A percentile compares a stretch with the other conserved stretches of the same genome.
Evolutionary conservation across 1,140 invertebrate species (phyloP).

Genomic region (Bombyx mori): DNA sequence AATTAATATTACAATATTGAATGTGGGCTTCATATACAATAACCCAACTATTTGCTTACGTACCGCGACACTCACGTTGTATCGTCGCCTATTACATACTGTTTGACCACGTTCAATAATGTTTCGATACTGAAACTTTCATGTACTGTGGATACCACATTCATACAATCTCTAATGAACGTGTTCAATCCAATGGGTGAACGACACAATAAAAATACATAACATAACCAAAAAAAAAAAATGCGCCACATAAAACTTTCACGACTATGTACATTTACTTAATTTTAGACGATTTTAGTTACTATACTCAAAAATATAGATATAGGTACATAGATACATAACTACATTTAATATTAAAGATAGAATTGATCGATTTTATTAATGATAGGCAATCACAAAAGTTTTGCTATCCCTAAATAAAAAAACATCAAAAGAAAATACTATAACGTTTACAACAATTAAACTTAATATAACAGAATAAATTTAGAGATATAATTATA

Average conservation of each 20-base stretch:
- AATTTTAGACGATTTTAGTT: conserved; percentile 54
- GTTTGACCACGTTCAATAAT: conserved; percentile 19
- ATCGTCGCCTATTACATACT: conserved; percentile 24
- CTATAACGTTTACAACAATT: conserved; percentile 26
- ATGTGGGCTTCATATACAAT: conserved; percentile 68
- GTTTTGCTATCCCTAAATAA: conserved; percentile 32
- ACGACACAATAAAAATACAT: conserved; percentile 50
- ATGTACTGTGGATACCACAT: conserved; percentile 4
- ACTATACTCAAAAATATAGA: conserved; percentile 65
- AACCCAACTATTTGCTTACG: conserved; percentile 68
- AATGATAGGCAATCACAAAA: conserved; percentile 47
- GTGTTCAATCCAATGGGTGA: conserved; percentile 13
- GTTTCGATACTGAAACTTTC: conserved; percentile 1
- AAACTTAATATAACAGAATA: conserved; percentile 28
- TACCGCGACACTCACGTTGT: conserved; percentile 63
- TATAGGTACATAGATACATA: conserved; percentile 66
- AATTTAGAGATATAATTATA: conserved; percentile 8
- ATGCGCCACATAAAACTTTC: conserved; percentile 68
- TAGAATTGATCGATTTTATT: conserved; percentile 51
- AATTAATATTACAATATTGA: conserved; percentile 71
- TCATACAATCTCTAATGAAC: conserved; percentile 11
- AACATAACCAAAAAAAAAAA: conserved; percentile 53
- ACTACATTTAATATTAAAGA: conserved; percentile 57
- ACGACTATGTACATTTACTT: conserved; percentile 67
- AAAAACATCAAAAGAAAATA: conserved; percentile 19